Percentiles rank a stretch among this genome's conserved stretches.
Conservation (phyloP, 2,888 invertebrate genomes). For the Selenia dentaria region DNA sequence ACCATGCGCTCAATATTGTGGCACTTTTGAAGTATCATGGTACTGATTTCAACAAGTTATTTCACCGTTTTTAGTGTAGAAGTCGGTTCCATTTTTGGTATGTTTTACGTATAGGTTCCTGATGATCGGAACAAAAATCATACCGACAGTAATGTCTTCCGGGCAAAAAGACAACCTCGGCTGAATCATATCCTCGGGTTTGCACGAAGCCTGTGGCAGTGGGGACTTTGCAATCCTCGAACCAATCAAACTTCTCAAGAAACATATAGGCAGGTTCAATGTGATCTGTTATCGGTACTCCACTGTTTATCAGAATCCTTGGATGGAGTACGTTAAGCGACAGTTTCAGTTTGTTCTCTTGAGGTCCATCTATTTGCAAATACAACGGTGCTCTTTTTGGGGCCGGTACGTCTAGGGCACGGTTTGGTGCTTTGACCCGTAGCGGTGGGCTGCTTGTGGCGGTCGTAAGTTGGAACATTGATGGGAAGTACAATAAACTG, state of each 20-base stretch:
- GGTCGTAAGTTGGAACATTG: conserved; percentile 59
- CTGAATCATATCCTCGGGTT: conserved; percentile 58
- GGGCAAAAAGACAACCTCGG: conserved; percentile 56
- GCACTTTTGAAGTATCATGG: too few species aligned
- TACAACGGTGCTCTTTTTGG: conserved; percentile 65
- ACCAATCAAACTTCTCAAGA: conserved; percentile 70
- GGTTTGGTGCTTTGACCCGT: conserved; percentile 45
- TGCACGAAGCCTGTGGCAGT: conserved; percentile 51
- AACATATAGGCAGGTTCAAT: conserved; percentile 65
- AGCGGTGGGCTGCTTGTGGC: conserved; percentile 53
- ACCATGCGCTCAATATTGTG: too few species aligned
- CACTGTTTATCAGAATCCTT: conserved; percentile 57
- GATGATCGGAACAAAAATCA: background rate
- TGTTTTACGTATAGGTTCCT: too few species aligned
- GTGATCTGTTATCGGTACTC: conserved; percentile 49
- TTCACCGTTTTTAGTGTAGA: too few species aligned
- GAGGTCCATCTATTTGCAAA: conserved; percentile 68
- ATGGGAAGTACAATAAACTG: conserved; percentile 56
- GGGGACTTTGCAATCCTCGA: conserved; percentile 53
- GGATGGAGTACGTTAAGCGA: conserved; percentile 61
- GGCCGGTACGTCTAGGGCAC: conserved; percentile 52
- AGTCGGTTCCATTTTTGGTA: too few species aligned
- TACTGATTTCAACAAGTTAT: too few species aligned
- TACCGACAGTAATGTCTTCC: conserved; percentile 75
- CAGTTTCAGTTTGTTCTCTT: conserved; percentile 51